These are phyloP conservation scores for Nesospiza acunhae DNA, from an alignment of 2,113 vertebrate genomes.

Conservation along the genomic window DNA sequence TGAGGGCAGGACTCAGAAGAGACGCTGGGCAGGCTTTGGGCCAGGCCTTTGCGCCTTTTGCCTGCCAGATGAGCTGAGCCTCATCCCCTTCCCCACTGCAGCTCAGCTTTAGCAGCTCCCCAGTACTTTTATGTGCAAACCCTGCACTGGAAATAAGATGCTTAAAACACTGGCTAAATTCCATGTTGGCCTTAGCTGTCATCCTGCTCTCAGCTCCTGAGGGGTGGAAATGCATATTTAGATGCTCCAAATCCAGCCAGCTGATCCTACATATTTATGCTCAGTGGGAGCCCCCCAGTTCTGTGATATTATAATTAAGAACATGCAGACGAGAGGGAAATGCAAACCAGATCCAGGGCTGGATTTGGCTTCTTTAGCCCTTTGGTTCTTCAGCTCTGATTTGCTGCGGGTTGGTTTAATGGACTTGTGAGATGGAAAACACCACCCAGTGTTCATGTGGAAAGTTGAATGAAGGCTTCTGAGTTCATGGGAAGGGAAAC, in stretches of 20 bases:
- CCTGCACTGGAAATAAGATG: background rate
- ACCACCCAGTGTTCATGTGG: background rate
- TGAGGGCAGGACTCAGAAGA: background rate
- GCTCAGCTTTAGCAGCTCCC: background rate
- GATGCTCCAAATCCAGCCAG: background rate
- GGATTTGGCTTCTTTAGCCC: background rate
- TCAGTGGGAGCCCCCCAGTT: background rate
- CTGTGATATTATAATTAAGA: slow-evolving; percentile 33
- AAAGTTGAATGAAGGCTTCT: background rate
- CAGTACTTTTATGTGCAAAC: background rate
- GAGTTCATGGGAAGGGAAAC: background rate
- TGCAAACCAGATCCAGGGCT: background rate
- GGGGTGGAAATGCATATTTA: background rate
- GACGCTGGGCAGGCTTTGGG: background rate
- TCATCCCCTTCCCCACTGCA: background rate
- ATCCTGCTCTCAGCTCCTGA: background rate
- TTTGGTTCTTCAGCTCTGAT: background rate
- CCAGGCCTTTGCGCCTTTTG: background rate
- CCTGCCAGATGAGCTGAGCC: rapidly evolving
- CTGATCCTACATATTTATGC: background rate
- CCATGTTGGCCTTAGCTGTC: background rate
- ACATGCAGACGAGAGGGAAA: slow-evolving; percentile 15
- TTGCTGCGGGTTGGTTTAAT: background rate
- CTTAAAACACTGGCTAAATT: background rate
- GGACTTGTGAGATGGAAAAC: background rate